Conservation (phyloP, 1,140 invertebrate genomes). For the Cheumatopsyche charites region DNA sequence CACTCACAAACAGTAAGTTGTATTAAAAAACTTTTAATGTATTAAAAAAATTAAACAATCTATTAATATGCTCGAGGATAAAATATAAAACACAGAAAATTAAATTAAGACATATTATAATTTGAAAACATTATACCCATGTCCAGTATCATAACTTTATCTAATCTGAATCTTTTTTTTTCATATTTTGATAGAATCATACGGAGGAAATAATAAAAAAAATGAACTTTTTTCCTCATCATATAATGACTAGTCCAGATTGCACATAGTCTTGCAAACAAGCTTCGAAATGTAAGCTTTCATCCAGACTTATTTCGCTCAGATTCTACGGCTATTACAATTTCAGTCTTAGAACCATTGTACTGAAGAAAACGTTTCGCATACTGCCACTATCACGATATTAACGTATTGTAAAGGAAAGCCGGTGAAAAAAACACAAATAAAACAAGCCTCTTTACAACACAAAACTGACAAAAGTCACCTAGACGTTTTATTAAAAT, state of each 20-base stretch:
- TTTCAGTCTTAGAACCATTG: neutral
- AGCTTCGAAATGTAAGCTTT: constrained; percentile 26
- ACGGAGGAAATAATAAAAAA: no score
- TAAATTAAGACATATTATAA: no score
- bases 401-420: constrained; percentile 24
- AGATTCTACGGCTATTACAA: constrained; percentile 5
- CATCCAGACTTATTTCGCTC: constrained; percentile 20
- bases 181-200: no score
- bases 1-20: no score
- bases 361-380: neutral
- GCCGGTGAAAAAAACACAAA: neutral
- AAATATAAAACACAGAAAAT: no score
- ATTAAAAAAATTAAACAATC: no score
- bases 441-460: neutral
- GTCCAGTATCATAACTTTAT: no score
- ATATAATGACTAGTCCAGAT: constrained; percentile 30
- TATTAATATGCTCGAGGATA: no score
- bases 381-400: constrained; percentile 5
- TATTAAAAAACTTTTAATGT: no score
- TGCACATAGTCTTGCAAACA: constrained; percentile 21
- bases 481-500: neutral
- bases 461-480: neutral
- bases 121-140: no score
- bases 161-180: no score
- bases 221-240: constrained; percentile 16